A percentile compares a stretch with the other conserved stretches of the same genome.
Conservation (phyloP, 2,888 invertebrate genomes). For the Dasysyrphus albostriatus region DNA sequence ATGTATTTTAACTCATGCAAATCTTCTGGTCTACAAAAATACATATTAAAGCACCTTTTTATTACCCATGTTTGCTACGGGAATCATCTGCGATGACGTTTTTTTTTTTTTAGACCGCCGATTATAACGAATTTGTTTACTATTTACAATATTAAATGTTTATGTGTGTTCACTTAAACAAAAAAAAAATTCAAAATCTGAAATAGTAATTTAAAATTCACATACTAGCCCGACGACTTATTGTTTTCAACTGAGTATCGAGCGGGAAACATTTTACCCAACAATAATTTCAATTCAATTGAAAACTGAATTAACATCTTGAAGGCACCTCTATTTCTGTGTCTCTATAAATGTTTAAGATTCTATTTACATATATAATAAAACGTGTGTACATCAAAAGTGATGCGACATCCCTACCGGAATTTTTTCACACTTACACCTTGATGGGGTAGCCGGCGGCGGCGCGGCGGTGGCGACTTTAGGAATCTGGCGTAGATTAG, state of each 20-base stretch:
- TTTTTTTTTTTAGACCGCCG: not conserved
- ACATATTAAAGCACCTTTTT: slow-evolving; percentile 49
- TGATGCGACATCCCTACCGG: slow-evolving; percentile 61
- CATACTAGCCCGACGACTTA: slow-evolving; percentile 67
- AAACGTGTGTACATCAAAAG: slow-evolving; percentile 26
- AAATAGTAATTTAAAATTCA: slow-evolving; percentile 35
- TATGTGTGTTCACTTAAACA: not conserved
- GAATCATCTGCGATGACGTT: slow-evolving; percentile 32
- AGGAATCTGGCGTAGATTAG: not conserved
- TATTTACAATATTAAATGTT: not conserved
- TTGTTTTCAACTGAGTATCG: slow-evolving; percentile 67
- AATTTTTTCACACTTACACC: slow-evolving; percentile 12
- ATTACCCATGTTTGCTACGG: slow-evolving; percentile 61
- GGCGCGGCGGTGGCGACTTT: not conserved
- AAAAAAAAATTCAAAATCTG: slow-evolving; percentile 3
- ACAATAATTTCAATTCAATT: slow-evolving; percentile 68
- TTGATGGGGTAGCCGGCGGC: not conserved
- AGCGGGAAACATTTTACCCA: slow-evolving; percentile 56
- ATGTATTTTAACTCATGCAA: not conserved
- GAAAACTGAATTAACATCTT: slow-evolving; percentile 28
- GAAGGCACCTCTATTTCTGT: slow-evolving; percentile 46
- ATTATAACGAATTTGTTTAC: not conserved
- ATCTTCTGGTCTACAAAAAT: not conserved
- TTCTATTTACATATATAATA: slow-evolving; percentile 18
- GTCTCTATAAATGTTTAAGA: slow-evolving; percentile 19